Percentiles rank a stretch among this genome's conserved stretches.
These are phyloP conservation scores for Ypsolopha scabrella DNA, from an alignment of 2,888 invertebrate genomes.

Conservation along the genomic window DNA sequence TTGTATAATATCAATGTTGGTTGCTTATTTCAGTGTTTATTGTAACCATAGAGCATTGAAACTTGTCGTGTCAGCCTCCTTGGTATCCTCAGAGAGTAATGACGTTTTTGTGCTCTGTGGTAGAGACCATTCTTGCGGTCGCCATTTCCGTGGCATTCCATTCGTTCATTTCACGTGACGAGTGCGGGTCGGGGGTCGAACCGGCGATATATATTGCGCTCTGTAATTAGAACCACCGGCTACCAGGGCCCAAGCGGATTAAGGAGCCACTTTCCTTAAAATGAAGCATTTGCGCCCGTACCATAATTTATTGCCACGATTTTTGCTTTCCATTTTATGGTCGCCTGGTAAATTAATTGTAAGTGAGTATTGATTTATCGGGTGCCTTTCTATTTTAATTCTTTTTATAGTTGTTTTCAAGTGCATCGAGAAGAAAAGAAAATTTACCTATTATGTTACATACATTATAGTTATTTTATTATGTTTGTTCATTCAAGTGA, in stretches of 20 bases:
- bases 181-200: slow-evolving; percentile 29
- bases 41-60: too few species aligned
- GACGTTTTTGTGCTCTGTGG: too few species aligned
- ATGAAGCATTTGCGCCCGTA: slow-evolving; percentile 42
- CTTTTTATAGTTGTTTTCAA: neutral
- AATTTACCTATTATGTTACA: neutral
- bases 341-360: slow-evolving; percentile 23
- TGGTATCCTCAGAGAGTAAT: too few species aligned
- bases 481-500: too few species aligned
- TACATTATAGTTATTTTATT: too few species aligned
- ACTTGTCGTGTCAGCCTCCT: too few species aligned
- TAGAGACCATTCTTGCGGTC: neutral
- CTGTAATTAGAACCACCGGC: slow-evolving; percentile 54
- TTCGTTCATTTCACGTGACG: slow-evolving; percentile 32
- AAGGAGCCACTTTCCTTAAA: slow-evolving; percentile 51
- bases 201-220: slow-evolving; percentile 43
- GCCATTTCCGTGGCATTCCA: neutral
- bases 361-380: slow-evolving; percentile 2
- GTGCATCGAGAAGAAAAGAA: too few species aligned
- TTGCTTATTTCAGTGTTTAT: too few species aligned
- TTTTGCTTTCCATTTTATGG: slow-evolving; percentile 29
- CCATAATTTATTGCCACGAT: slow-evolving; percentile 36
- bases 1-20: too few species aligned
- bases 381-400: slow-evolving; percentile 2
- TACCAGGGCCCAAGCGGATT: slow-evolving; percentile 49